Percentiles rank a stretch among this genome's conserved stretches.
Evolutionary conservation across 2,797 vertebrate species (phyloP).

Genomic region (Diceros bicornis): DNA sequence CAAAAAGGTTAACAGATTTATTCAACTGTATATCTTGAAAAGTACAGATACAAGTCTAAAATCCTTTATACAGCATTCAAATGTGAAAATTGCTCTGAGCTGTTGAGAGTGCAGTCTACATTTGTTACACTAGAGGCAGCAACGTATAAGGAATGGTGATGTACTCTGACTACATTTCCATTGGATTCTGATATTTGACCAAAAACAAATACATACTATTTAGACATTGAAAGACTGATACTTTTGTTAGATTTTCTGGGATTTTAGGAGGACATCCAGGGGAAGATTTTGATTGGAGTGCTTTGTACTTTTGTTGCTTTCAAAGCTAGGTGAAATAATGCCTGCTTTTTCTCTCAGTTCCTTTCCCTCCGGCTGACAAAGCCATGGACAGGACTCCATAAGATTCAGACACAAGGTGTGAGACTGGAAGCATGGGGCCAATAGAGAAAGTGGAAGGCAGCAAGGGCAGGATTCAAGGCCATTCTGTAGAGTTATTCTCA

Average conservation of each 20-base stretch:
- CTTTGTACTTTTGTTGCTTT: slow-evolving; percentile 27
- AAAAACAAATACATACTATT: neutral
- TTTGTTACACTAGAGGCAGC: slow-evolving; percentile 65
- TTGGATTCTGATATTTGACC: neutral
- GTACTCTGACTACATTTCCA: neutral
- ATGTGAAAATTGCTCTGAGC: neutral
- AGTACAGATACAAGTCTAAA: neutral
- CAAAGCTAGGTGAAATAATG: neutral
- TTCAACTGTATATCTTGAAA: neutral
- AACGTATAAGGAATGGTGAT: slow-evolving; percentile 32
- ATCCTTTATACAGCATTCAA: neutral
- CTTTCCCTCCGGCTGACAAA: too few species aligned
- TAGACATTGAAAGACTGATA: neutral
- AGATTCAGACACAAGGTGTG: neutral
- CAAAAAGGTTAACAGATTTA: neutral
- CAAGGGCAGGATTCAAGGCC: neutral
- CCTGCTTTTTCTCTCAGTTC: neutral
- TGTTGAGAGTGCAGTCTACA: neutral
- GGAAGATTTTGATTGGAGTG: neutral
- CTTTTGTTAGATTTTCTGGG: neutral
- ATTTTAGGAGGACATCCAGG: neutral
- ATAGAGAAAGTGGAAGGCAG: neutral
- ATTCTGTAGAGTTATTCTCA: neutral
- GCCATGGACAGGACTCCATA: too few species aligned
- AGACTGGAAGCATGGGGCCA: neutral